Conservation (phyloP, 1,140 invertebrate genomes). For the Cylas formicarius region DNA sequence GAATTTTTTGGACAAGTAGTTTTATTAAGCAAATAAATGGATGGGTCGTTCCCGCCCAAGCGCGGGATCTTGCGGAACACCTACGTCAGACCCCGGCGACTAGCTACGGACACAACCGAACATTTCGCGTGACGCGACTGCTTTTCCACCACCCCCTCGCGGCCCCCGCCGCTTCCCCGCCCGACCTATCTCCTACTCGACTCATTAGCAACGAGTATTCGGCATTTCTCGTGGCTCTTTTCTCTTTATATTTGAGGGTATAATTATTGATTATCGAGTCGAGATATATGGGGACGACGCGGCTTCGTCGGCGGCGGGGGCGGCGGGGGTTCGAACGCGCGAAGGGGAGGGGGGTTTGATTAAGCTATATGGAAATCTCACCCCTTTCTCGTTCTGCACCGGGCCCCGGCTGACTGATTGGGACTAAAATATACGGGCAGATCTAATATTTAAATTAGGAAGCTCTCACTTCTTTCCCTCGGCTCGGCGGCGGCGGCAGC, state of each 20-base stretch:
- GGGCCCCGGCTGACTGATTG: constrained; percentile 26
- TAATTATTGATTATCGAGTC: constrained; percentile 32
- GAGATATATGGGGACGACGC: constrained; percentile 22
- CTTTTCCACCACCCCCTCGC: neutral
- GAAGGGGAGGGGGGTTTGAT: constrained; percentile 21
- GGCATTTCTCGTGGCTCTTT: constrained; percentile 23
- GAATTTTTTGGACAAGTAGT: neutral
- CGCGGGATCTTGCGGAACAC: neutral
- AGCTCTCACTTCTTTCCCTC: constrained; percentile 1
- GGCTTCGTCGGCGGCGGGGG: constrained; percentile 6
- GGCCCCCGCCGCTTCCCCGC: constrained; percentile 1
- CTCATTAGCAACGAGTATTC: constrained; percentile 22
- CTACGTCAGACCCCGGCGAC: neutral
- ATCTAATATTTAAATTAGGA: constrained; percentile 24
- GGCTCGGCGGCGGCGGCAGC: neutral
- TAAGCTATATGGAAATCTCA: constrained; percentile 33
- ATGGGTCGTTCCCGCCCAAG: neutral
- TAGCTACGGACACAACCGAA: no score
- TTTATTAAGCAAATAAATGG: neutral
- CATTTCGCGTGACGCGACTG: no score
- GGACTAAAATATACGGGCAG: constrained; percentile 17
- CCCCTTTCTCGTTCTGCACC: constrained; percentile 26
- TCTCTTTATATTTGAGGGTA: constrained; percentile 31
- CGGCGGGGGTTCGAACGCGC: no score
- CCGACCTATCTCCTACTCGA: constrained; percentile 3